Percentiles rank a stretch among this genome's conserved stretches.
These are phyloP conservation scores for Zonotrichia albicollis DNA, from an alignment of 2,797 vertebrate species.

Conservation along the genomic window DNA sequence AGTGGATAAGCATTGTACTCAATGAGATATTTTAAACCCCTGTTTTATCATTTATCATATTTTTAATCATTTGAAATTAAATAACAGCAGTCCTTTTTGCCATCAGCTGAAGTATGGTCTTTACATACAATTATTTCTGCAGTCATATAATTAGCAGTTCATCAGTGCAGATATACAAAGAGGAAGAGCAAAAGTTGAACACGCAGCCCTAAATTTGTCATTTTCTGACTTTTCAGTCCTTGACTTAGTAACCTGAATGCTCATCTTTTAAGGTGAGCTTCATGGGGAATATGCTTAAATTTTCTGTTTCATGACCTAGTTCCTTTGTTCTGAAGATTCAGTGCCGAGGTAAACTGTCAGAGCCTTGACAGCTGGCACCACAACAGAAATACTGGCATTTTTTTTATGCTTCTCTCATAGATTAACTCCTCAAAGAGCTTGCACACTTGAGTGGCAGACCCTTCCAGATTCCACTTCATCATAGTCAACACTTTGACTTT, in stretches of 20 bases:
- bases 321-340: constrained; percentile 58
- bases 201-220: background rate
- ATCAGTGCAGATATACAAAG: background rate
- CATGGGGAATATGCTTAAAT: constrained; percentile 13
- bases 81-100: background rate
- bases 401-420: constrained; percentile 45
- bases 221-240: constrained; percentile 5
- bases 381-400: constrained; percentile 15
- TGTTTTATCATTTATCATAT: background rate
- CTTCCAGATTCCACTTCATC: constrained; percentile 39
- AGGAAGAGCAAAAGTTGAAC: background rate
- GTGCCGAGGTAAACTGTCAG: constrained; percentile 33
- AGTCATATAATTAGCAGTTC: constrained; percentile 5
- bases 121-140: constrained; percentile 7
- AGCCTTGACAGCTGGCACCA: constrained; percentile 52
- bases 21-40: background rate
- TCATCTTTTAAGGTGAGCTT: constrained; percentile 29
- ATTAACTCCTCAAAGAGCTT: constrained; percentile 57
- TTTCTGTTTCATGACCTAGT: constrained; percentile 55
- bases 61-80: background rate
- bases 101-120: background rate
- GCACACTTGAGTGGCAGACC: constrained; percentile 27
- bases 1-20: background rate
- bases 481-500: constrained; percentile 10
- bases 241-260: constrained; percentile 11